Percentiles rank a stretch among this genome's conserved stretches.
phyloP scores from a whole-genome alignment of 53 echinoderm and acorn worm genomes.

The Actinopyga echinites region DNA sequence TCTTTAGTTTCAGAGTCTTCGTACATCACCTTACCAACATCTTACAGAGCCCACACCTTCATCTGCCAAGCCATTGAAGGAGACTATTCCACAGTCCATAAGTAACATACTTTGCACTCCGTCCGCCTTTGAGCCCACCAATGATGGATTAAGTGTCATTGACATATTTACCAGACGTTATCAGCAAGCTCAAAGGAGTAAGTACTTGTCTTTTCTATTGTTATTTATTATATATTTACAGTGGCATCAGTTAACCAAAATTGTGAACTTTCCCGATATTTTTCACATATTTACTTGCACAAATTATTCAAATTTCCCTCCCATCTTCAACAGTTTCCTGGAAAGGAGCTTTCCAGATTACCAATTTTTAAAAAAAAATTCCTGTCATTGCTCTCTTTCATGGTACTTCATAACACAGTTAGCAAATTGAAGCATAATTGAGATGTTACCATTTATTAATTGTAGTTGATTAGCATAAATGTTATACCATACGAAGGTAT shows the following conservation, averaged over 20 bases:
- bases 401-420: no score
- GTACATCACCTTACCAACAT: constrained; percentile 5
- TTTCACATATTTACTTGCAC: background rate
- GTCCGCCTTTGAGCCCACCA: constrained; percentile 53
- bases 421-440: no score
- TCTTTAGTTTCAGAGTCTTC: constrained; percentile 28
- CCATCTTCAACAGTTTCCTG: no score
- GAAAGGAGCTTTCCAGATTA: no score
- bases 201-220: background rate
- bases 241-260: background rate
- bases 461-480: no score
- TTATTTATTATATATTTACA: no score
- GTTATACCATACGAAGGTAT: no score
- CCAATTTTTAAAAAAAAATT: no score
- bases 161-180: constrained; percentile 85
- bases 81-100: constrained; percentile 1
- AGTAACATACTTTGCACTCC: constrained; percentile 36
- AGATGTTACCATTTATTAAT: no score
- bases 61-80: constrained; percentile 5
- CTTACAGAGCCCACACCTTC: constrained; percentile 16
- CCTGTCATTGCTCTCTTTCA: no score
- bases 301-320: background rate
- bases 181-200: constrained; percentile 73
- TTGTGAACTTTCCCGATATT: background rate
- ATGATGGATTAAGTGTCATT: constrained; percentile 92